A percentile compares a stretch with the other conserved stretches of the same genome.
phyloP scores from a whole-genome alignment of 2,113 vertebrate genomes.

The Phasianus colchicus region DNA sequence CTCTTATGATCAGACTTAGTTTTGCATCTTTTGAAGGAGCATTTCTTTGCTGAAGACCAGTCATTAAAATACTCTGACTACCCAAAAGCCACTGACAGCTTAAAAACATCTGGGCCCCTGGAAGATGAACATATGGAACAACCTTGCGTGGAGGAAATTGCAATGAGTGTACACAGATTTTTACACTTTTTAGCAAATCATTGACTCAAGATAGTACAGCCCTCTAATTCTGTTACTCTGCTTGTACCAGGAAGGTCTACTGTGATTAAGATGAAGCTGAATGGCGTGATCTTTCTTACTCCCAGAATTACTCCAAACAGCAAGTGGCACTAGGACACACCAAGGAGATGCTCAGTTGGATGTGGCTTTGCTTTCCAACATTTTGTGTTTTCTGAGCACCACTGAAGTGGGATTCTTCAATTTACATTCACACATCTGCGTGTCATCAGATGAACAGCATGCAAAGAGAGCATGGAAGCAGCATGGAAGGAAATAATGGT shows the following conservation, averaged over 20 bases:
- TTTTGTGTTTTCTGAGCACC: not conserved
- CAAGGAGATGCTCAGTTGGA: not conserved
- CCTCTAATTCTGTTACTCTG: not conserved
- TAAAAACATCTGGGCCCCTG: accelerated
- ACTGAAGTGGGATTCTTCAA: not conserved
- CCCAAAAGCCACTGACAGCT: not conserved
- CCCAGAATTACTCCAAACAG: not conserved
- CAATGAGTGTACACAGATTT: not conserved
- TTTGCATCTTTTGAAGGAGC: not conserved
- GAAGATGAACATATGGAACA: not conserved
- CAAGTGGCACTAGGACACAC: not conserved
- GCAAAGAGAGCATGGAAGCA: not conserved
- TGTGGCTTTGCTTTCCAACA: not conserved
- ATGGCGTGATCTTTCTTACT: not conserved
- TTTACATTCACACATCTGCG: not conserved
- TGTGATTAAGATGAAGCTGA: not conserved
- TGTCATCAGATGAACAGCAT: not conserved
- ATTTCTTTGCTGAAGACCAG: not conserved
- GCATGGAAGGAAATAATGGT: not conserved
- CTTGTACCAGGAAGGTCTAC: not conserved
- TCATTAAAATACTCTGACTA: not conserved
- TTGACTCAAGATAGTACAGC: not conserved
- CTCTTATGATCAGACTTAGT: accelerated
- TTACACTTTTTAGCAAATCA: not conserved
- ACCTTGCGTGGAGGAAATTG: accelerated